A percentile compares a stretch with the other conserved stretches of the same genome.
phyloP scores from a whole-genome alignment of 2,888 invertebrate species.

The Allacma fusca region DNA sequence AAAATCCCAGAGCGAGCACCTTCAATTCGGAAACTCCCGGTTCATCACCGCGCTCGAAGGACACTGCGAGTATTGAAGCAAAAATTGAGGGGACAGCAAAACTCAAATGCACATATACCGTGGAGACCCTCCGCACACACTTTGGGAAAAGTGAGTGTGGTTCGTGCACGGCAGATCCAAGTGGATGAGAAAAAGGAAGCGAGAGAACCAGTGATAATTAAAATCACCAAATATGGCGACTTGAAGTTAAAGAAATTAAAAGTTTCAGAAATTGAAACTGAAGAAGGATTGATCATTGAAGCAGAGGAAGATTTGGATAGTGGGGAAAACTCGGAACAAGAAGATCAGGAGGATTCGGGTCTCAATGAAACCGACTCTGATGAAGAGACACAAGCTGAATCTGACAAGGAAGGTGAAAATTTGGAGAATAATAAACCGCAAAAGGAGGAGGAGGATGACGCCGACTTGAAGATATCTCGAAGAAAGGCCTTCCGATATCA shows the following conservation, averaged over 20 bases:
- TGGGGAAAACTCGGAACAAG: background rate
- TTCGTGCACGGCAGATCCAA: background rate
- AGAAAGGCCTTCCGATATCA: constrained; percentile 30
- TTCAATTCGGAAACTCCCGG: background rate
- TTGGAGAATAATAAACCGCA: background rate
- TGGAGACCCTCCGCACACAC: background rate
- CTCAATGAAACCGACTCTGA: background rate
- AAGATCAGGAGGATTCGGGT: background rate
- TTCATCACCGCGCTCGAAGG: constrained; percentile 19
- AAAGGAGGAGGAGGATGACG: constrained; percentile 15
- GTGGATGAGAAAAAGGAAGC: background rate
- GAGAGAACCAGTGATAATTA: background rate
- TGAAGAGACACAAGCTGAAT: background rate
- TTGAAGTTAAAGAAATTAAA: constrained; percentile 15
- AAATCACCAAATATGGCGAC: constrained; percentile 24
- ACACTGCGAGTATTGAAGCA: constrained; percentile 21
- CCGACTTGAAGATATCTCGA: background rate
- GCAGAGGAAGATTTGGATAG: background rate
- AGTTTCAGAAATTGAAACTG: constrained; percentile 3
- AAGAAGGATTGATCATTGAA: constrained; percentile 13
- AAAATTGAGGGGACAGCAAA: constrained; percentile 30
- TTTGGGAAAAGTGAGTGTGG: background rate
- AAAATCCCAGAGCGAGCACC: constrained; percentile 32
- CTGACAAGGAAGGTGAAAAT: background rate
- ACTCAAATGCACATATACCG: background rate